Percentiles rank a stretch among this genome's conserved stretches.
These are phyloP conservation scores for Cydia amplana DNA, from an alignment of 1,140 invertebrate species.

Conservation along the genomic window DNA sequence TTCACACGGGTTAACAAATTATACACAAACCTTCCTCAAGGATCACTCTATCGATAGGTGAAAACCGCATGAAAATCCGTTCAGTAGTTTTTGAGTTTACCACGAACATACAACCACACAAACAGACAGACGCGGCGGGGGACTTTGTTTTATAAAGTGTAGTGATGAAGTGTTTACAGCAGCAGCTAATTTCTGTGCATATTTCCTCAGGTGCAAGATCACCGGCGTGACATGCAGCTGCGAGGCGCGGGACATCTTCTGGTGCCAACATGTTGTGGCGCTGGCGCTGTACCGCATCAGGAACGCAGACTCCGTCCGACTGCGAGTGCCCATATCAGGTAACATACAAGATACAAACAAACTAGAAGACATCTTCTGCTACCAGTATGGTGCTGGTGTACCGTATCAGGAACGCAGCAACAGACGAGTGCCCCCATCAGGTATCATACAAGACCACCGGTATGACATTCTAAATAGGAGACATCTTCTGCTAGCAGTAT, in stretches of 20 bases:
- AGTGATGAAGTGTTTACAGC: too few species aligned
- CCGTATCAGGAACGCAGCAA: slow-evolving; percentile 87
- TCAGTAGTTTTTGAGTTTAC: too few species aligned
- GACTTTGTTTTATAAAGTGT: too few species aligned
- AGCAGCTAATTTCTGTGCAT: too few species aligned
- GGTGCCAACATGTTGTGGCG: slow-evolving; percentile 96
- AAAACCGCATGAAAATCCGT: too few species aligned
- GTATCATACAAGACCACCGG: too few species aligned
- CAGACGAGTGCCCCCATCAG: slow-evolving; percentile 56
- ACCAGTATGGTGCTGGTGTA: not conserved
- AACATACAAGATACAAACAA: slow-evolving; percentile 24
- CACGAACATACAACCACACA: too few species aligned
- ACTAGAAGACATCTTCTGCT: not conserved
- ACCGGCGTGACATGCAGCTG: slow-evolving; percentile 95
- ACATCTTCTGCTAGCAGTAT: not conserved
- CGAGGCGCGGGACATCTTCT: slow-evolving; percentile 91
- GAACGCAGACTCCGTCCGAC: slow-evolving; percentile 88
- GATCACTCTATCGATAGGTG: too few species aligned
- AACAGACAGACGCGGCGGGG: too few species aligned
- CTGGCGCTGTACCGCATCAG: slow-evolving; percentile 92
- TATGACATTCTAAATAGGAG: too few species aligned
- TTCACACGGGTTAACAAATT: too few species aligned
- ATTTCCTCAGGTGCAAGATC: slow-evolving; percentile 87
- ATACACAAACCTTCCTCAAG: too few species aligned
- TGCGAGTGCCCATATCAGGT: slow-evolving; percentile 93